Evolutionary conservation across 2,113 vertebrate species (phyloP).

Genomic region (Chionis minor): DNA sequence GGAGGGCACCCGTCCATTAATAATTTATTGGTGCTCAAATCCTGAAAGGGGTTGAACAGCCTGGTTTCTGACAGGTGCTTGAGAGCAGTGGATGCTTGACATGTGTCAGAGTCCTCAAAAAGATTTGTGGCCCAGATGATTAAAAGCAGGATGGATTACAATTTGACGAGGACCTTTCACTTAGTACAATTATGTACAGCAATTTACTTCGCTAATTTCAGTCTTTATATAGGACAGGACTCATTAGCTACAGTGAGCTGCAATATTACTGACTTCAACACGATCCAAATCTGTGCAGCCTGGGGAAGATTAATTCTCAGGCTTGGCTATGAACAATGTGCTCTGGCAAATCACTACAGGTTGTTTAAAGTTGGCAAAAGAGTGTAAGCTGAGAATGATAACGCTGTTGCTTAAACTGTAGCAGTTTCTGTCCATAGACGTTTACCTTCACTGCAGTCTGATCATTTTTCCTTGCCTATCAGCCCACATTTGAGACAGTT

Average conservation of each 20-base stretch:
- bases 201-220: slow-evolving; percentile 34
- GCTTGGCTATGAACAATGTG: background rate
- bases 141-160: background rate
- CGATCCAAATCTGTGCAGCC: background rate
- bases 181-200: background rate
- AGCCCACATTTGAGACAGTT: slow-evolving; percentile 75
- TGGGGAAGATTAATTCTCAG: background rate
- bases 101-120: background rate
- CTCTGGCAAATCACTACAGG: background rate
- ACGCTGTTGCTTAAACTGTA: slow-evolving; percentile 9
- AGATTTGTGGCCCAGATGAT: background rate
- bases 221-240: background rate
- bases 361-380: background rate
- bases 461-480: slow-evolving; percentile 49
- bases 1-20: background rate
- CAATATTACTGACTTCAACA: background rate
- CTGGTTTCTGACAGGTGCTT: background rate
- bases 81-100: rapidly evolving
- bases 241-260: background rate
- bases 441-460: slow-evolving; percentile 39
- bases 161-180: background rate
- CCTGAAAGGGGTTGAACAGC: background rate
- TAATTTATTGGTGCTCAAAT: background rate
- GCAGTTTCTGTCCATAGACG: background rate
- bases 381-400: background rate